Evolutionary conservation across 2,797 vertebrate genomes (phyloP), one percentile per base, ranked within the genome.

Genomic region (Tiaroga cobitis): DNA sequence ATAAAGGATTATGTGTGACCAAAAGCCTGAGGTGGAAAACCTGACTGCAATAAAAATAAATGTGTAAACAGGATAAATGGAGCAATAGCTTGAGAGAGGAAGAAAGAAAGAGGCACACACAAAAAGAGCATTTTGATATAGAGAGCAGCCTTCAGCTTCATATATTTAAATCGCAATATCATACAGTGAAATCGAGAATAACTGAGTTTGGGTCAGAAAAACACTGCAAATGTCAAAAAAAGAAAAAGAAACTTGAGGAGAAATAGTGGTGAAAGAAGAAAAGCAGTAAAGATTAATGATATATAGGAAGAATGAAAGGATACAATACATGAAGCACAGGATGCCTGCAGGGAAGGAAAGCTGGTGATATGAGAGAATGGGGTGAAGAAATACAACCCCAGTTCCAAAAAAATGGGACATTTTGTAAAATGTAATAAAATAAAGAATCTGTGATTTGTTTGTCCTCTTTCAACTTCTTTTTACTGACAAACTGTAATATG

Each of bases 21-120:
- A 80, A 65, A 73, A 80, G 76, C 83, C 77, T 65, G 83, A 78
- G 77, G 83, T 85, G 54, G 15, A 85, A 80, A 80, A 80, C 29
- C 76, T 72, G 76, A 85, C 83, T 85, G 77, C 83, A 85, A 85
- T 85, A 83, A 79, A 82, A 82, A 78, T 61, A 86, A 86, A 78
- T 78, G 65, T 82, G 51, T 75, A 86, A 82, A 77, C 63, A 46
- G 61, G 49, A 56, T 69, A 41, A 73, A 68, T 39, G 29, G 32
- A 72, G 41, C 51, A 69, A 69, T 56, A 51, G 37, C 24, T 29
- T 43, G 46, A 77, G 85, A 74, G 37, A 5, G 32, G 29, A 56
- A 54, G 21, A 59, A 56, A 51, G 74, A 51, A 18, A 56, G 26
- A 85, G 43, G 8, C 8, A 18, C 32, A 73, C 29, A 75, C 59